These are phyloP conservation scores for Callopanchax toddi DNA, from an alignment of 2,113 vertebrate species.

Conservation along the genomic window DNA sequence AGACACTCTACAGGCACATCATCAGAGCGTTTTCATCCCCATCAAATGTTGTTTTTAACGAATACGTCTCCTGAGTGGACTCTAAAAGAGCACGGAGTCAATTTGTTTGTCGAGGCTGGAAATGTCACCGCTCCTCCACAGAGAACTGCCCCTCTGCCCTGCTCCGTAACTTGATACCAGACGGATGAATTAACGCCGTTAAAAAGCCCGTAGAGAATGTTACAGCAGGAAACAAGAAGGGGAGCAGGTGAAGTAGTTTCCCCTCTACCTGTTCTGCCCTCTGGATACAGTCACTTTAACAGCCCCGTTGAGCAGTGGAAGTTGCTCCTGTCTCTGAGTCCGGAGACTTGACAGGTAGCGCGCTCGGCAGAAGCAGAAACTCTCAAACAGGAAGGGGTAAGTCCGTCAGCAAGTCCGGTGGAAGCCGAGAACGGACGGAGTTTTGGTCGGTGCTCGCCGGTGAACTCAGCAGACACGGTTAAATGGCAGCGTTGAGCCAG, in stretches of 20 bases:
- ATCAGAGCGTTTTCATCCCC: slow-evolving; percentile 49
- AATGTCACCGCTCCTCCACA: slow-evolving; percentile 53
- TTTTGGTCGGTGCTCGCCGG: slow-evolving; percentile 26
- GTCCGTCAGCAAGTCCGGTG: slow-evolving; percentile 34
- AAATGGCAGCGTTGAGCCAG: slow-evolving; percentile 61
- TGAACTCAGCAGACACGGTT: slow-evolving; percentile 49
- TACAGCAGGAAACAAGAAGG: slow-evolving; percentile 17
- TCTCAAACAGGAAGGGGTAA: slow-evolving; percentile 41
- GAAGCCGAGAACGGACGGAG: slow-evolving; percentile 25
- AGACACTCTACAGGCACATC: slow-evolving; percentile 42
- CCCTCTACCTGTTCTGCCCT: slow-evolving; percentile 2
- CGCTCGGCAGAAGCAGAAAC: slow-evolving; percentile 49
- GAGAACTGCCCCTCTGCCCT: slow-evolving; percentile 41
- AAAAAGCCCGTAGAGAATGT: slow-evolving; percentile 27
- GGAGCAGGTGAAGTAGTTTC: slow-evolving; percentile 24
- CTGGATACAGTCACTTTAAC: slow-evolving; percentile 49
- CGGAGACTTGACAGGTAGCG: slow-evolving; percentile 72
- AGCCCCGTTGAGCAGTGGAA: slow-evolving; percentile 49
- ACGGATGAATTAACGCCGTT: slow-evolving; percentile 42
- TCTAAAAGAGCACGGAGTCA: neutral
- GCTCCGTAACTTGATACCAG: slow-evolving; percentile 76
- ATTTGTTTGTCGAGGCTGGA: slow-evolving; percentile 21
- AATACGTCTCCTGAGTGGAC: slow-evolving; percentile 15
- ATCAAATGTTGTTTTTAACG: slow-evolving; percentile 37
- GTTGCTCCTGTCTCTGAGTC: slow-evolving; percentile 69